Evolutionary conservation across 2,797 vertebrate genomes (phyloP).

Genomic region (Huso huso): DNA sequence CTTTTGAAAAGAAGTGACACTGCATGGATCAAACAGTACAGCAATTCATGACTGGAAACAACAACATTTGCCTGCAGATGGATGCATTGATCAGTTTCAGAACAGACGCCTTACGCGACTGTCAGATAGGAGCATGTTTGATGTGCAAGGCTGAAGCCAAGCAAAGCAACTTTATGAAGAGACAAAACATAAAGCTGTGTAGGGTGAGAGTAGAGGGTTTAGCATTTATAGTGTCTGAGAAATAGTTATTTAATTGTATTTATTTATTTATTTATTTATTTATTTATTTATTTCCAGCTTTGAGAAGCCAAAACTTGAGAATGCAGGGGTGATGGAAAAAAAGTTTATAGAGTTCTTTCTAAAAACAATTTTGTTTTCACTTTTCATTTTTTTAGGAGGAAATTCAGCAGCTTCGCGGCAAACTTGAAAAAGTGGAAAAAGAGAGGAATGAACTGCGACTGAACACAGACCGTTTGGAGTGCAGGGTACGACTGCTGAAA

Average conservation of each 20-base stretch:
- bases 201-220: not conserved
- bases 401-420: slow-evolving; percentile 84
- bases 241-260: not conserved
- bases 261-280: too few species aligned
- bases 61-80: not conserved
- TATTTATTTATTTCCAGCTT: not conserved
- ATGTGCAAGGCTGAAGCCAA: not conserved
- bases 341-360: not conserved
- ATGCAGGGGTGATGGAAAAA: too few species aligned
- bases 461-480: slow-evolving; percentile 84
- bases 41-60: slow-evolving; percentile 1
- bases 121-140: not conserved
- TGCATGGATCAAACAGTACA: not conserved
- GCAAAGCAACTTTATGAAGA: not conserved
- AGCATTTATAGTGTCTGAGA: not conserved
- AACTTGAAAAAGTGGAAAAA: slow-evolving; percentile 88
- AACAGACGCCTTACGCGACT: not conserved
- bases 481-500: slow-evolving; percentile 58
- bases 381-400: slow-evolving; percentile 67
- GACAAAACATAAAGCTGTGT: not conserved
- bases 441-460: slow-evolving; percentile 88
- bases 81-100: not conserved
- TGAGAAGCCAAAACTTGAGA: not conserved
- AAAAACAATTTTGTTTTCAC: slow-evolving; percentile 3
- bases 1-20: not conserved